These are phyloP conservation scores for Engystomops pustulosus DNA, from an alignment of 2,113 vertebrate genomes.

Conservation along the genomic window DNA sequence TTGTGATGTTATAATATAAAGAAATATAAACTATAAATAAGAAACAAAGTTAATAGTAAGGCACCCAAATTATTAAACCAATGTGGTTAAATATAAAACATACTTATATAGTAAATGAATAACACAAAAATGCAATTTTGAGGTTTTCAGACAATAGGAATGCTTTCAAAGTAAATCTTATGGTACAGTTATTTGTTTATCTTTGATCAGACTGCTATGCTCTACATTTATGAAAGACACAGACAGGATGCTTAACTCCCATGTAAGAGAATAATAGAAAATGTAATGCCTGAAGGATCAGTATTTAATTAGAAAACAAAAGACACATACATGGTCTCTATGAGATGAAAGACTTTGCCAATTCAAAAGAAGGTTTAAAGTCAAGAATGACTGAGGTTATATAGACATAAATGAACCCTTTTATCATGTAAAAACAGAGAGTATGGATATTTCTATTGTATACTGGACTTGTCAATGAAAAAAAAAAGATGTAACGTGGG, in stretches of 20 bases:
- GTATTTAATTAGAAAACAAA: slow-evolving; percentile 29
- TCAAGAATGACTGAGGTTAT: background rate
- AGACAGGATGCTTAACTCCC: background rate
- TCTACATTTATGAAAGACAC: background rate
- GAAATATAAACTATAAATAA: no score
- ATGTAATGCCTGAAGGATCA: background rate
- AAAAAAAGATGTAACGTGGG: no score
- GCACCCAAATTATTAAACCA: no score
- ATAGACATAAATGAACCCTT: background rate
- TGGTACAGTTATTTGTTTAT: background rate
- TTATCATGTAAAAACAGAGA: background rate
- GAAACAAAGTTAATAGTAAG: no score
- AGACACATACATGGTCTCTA: background rate
- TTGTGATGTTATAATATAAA: no score
- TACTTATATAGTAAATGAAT: no score
- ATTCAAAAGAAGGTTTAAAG: background rate
- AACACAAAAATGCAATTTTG: background rate
- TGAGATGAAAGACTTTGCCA: slow-evolving; percentile 15
- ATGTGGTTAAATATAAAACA: no score
- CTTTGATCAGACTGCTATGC: background rate
- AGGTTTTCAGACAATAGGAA: background rate
- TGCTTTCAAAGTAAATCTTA: no score
- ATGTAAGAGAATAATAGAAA: background rate
- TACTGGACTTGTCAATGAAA: background rate
- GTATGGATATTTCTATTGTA: background rate